Conservation (phyloP, 1,140 invertebrate species). For the Drosophila varians region DNA sequence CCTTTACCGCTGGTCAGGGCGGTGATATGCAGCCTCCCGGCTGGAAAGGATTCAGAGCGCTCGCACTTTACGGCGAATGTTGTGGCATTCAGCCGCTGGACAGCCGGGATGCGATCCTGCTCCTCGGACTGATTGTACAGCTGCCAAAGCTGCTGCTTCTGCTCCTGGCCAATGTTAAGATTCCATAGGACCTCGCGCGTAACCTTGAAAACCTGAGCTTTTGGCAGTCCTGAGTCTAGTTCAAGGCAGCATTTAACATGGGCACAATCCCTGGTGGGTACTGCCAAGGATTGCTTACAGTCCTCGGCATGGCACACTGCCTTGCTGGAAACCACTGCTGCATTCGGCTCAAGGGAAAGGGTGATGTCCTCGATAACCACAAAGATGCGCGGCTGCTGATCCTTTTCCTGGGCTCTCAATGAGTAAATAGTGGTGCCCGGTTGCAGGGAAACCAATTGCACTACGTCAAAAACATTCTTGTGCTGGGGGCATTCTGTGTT, state of each 20-base stretch:
- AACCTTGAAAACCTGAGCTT: slow-evolving; percentile 57
- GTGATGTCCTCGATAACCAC: slow-evolving; percentile 65
- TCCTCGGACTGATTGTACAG: slow-evolving; percentile 57
- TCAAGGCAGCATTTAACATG: slow-evolving; percentile 70
- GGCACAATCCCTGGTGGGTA: slow-evolving; percentile 30
- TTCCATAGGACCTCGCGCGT: slow-evolving; percentile 73
- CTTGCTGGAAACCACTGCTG: slow-evolving; percentile 69
- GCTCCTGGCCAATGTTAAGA: slow-evolving; percentile 64
- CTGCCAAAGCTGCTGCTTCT: slow-evolving; percentile 73
- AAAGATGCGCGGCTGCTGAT: slow-evolving; percentile 65
- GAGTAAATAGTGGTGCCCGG: slow-evolving; percentile 59
- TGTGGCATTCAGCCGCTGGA: slow-evolving; percentile 64
- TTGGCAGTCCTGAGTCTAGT: slow-evolving; percentile 25
- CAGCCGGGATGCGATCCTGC: slow-evolving; percentile 60
- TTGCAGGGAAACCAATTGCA: slow-evolving; percentile 51
- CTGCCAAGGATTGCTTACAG: slow-evolving; percentile 41
- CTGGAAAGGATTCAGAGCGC: slow-evolving; percentile 63
- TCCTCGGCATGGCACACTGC: slow-evolving; percentile 69
- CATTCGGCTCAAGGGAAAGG: slow-evolving; percentile 49
- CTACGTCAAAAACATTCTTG: slow-evolving; percentile 60
- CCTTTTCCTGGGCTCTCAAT: slow-evolving; percentile 57
- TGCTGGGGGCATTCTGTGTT: slow-evolving; percentile 63
- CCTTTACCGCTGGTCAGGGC: slow-evolving; percentile 58
- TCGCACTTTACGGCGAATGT: slow-evolving; percentile 75
- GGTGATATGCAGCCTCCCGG: slow-evolving; percentile 70